phyloP scores from a whole-genome alignment of 2,113 vertebrate genomes.

The Struthidea cinerea region DNA sequence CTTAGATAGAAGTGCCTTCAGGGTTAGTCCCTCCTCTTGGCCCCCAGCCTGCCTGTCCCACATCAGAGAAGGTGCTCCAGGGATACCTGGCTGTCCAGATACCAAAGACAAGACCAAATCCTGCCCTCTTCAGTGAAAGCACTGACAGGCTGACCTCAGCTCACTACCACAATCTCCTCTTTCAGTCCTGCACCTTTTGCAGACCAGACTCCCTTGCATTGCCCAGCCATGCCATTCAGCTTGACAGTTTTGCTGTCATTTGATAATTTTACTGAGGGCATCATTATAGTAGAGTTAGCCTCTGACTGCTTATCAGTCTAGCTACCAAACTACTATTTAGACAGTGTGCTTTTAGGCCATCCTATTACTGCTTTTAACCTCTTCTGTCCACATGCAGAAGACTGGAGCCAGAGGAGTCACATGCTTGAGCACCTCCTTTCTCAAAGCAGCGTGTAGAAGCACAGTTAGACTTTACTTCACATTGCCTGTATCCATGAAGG shows the following conservation, averaged over 20 bases:
- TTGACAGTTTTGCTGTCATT: not conserved
- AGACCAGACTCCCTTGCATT: not conserved
- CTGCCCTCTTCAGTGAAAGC: not conserved
- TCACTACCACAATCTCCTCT: not conserved
- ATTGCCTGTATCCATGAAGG: rapidly evolving
- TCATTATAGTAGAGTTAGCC: not conserved
- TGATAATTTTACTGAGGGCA: not conserved
- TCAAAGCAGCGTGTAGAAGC: not conserved
- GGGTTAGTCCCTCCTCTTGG: not conserved
- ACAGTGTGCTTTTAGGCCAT: not conserved
- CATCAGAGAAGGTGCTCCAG: not conserved
- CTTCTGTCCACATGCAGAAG: not conserved
- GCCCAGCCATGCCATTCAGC: rapidly evolving
- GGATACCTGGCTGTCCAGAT: not conserved
- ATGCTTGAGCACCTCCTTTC: not conserved
- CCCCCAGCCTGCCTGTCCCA: not conserved
- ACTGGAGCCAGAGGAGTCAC: not conserved
- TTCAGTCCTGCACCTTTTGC: not conserved
- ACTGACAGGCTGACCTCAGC: not conserved
- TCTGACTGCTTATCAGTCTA: not conserved
- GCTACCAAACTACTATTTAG: not conserved
- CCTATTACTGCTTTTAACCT: not conserved
- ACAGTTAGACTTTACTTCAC: not conserved
- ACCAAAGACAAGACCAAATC: not conserved
- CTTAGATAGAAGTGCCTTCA: not conserved